These are phyloP conservation scores for Bombus soroeensis DNA, from an alignment of 1,140 invertebrate species.

Conservation along the genomic window DNA sequence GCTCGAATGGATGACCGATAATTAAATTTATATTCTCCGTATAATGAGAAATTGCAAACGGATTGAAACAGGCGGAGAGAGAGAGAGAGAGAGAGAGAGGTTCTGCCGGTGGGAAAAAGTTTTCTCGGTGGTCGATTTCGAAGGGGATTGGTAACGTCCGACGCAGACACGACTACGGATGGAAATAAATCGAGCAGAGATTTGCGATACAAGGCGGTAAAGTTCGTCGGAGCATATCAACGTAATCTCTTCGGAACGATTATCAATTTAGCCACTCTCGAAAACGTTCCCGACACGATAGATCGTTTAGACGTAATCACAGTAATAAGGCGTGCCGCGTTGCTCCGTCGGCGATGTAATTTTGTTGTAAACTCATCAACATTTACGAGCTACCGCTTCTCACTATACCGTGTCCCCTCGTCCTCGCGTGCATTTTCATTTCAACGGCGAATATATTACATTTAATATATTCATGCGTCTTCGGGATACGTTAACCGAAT, in stretches of 20 bases:
- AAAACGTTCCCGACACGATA: slow-evolving; percentile 47
- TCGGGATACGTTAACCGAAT: slow-evolving; percentile 14
- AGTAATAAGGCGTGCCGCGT: slow-evolving; percentile 44
- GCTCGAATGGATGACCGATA: slow-evolving; percentile 29
- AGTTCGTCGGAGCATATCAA: neutral
- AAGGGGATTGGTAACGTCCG: slow-evolving; percentile 9
- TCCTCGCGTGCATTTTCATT: neutral
- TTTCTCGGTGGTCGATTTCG: neutral
- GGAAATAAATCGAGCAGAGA: slow-evolving; percentile 47
- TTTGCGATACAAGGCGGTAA: neutral
- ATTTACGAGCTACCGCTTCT: slow-evolving; percentile 43
- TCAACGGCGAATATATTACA: slow-evolving; percentile 17
- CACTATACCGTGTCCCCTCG: neutral
- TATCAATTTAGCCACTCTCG: slow-evolving; percentile 56
- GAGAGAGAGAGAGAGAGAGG: too few species aligned
- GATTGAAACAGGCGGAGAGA: neutral
- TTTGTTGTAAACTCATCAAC: slow-evolving; percentile 58
- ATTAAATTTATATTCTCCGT: slow-evolving; percentile 35
- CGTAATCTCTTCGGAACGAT: slow-evolving; percentile 44
- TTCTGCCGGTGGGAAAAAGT: neutral
- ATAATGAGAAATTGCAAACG: slow-evolving; percentile 30
- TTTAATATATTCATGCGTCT: slow-evolving; percentile 46
- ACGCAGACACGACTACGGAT: neutral
- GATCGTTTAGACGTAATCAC: slow-evolving; percentile 59
- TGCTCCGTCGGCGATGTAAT: slow-evolving; percentile 46